Evolutionary conservation across 1,140 invertebrate genomes (phyloP).

Genomic region (Bursaphelenchus mucronatus): DNA sequence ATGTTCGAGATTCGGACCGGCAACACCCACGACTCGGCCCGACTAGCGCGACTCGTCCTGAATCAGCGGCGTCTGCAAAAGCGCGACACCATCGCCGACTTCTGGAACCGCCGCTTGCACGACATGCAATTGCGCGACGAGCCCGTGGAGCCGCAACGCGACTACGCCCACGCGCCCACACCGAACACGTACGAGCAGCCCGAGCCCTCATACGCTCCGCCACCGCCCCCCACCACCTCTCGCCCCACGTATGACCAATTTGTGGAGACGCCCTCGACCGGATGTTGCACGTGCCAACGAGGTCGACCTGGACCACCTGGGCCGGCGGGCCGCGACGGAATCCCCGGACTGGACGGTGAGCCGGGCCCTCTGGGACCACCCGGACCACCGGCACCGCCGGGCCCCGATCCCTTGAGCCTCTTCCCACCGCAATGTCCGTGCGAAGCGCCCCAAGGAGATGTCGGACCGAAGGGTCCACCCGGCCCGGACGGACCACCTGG

Average conservation of each 20-base stretch:
- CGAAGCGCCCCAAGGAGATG: conserved; percentile 42
- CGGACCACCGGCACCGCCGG: conserved; percentile 32
- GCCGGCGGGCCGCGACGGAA: conserved; percentile 40
- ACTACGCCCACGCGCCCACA: too few species aligned
- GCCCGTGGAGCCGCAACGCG: conserved; percentile 34
- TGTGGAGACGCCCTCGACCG: conserved; percentile 51
- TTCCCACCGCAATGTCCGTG: conserved; percentile 51
- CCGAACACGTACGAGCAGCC: not conserved
- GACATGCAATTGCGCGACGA: conserved; percentile 49
- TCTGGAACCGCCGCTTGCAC: conserved; percentile 45
- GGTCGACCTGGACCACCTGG: conserved; percentile 46
- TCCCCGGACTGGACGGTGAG: conserved; percentile 47
- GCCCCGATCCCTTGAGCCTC: conserved; percentile 36
- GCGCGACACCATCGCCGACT: conserved; percentile 50
- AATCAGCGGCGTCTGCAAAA: conserved; percentile 39
- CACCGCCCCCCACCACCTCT: not conserved
- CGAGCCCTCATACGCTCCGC: not conserved
- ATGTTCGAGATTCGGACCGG: conserved; percentile 48
- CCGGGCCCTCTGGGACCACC: conserved; percentile 42
- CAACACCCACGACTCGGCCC: conserved; percentile 18
- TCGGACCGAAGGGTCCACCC: conserved; percentile 33
- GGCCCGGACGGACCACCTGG: conserved; percentile 39
- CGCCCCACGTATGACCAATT: conserved; percentile 37
- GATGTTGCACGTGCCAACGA: conserved; percentile 52
- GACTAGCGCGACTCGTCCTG: conserved; percentile 39